A percentile compares a stretch with the other conserved stretches of the same genome.
These are phyloP conservation scores for Cosmopolites sordidus DNA, from an alignment of 2,888 invertebrate species.

Conservation along the genomic window DNA sequence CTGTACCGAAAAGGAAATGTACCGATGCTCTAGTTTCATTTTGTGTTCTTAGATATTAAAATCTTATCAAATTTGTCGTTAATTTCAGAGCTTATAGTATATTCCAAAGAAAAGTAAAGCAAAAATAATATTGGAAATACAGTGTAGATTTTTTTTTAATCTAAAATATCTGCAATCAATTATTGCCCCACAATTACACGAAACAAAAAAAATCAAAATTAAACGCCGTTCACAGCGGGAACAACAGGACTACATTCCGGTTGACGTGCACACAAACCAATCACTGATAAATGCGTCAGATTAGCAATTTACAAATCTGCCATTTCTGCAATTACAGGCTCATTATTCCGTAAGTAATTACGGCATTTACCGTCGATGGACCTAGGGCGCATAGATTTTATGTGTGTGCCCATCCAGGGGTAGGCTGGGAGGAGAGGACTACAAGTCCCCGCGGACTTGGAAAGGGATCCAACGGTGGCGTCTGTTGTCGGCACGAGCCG, in stretches of 20 bases:
- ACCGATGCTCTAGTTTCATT: too few species aligned
- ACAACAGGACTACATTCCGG: not conserved
- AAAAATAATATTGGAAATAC: too few species aligned
- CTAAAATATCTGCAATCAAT: too few species aligned
- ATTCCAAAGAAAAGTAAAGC: too few species aligned
- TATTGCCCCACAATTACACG: too few species aligned
- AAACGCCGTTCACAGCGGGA: not conserved
- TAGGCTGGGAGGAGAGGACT: not conserved
- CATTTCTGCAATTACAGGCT: constrained; percentile 50
- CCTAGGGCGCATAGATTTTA: constrained; percentile 6
- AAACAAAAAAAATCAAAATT: not conserved
- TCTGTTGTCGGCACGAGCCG: not conserved
- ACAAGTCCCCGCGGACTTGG: not conserved
- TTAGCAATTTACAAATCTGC: constrained; percentile 52
- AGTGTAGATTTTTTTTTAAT: too few species aligned
- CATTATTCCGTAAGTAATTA: constrained; percentile 51
- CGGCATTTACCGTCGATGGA: constrained; percentile 37
- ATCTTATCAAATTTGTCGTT: too few species aligned
- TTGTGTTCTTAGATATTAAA: too few species aligned
- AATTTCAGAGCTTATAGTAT: too few species aligned
- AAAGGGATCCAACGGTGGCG: not conserved
- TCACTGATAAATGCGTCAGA: constrained; percentile 49
- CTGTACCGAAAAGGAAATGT: too few species aligned
- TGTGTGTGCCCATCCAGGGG: not conserved
- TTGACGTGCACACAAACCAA: constrained; percentile 35